A percentile compares a stretch with the other conserved stretches of the same genome.
phyloP scores from a whole-genome alignment of 2,797 vertebrate species.

The Falco rusticolus region DNA sequence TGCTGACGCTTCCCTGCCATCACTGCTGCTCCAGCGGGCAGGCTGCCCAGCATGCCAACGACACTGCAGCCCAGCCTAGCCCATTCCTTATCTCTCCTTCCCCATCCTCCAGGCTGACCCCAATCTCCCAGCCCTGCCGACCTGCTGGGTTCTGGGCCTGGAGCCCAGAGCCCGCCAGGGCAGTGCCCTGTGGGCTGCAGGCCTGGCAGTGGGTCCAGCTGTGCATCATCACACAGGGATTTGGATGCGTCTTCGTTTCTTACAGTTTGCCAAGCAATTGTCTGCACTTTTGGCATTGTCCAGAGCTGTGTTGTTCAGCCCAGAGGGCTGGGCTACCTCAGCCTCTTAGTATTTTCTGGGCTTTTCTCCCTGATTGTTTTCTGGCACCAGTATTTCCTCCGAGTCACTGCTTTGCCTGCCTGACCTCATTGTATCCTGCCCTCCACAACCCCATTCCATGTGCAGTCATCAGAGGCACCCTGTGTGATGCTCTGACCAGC shows the following conservation, averaged over 20 bases:
- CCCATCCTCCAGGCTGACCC: neutral
- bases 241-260: neutral
- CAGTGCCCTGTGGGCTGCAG: neutral
- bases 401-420: neutral
- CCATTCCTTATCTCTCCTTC: neutral
- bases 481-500: fast-evolving
- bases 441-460: fast-evolving
- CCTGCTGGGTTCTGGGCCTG: neutral
- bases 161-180: too few relatives aligned
- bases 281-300: neutral
- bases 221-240: neutral
- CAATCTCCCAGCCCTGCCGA: neutral
- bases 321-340: neutral
- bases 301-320: neutral
- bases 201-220: neutral
- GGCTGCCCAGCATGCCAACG: neutral
- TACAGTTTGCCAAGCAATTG: neutral
- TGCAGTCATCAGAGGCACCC: neutral
- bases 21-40: neutral
- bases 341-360: neutral
- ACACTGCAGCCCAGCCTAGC: neutral
- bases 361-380: neutral
- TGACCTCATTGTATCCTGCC: neutral
- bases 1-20: neutral
- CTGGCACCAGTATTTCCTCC: neutral